Percentiles rank a stretch among this genome's conserved stretches.
Evolutionary conservation across 2,113 vertebrate species (phyloP).

Genomic region (Pseudopodoces humilis): DNA sequence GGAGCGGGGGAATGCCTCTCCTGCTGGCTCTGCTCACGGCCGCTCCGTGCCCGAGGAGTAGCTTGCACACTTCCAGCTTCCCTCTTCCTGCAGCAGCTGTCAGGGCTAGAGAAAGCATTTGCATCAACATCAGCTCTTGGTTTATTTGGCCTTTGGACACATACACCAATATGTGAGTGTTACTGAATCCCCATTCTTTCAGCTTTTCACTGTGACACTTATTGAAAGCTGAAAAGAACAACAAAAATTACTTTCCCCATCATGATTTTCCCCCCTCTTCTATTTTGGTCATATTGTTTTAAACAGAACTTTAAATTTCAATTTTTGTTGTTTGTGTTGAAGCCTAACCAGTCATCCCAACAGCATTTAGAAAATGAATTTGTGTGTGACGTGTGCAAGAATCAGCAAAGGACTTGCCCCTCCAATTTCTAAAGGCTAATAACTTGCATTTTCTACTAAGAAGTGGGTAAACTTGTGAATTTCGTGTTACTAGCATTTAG

Average conservation of each 20-base stretch:
- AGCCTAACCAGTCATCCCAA: background rate
- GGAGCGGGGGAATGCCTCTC: slow-evolving; percentile 84
- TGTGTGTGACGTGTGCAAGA: background rate
- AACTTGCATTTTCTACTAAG: background rate
- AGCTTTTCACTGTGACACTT: background rate
- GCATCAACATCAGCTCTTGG: background rate
- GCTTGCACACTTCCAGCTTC: slow-evolving; percentile 87
- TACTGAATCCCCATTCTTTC: background rate
- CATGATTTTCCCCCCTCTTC: background rate
- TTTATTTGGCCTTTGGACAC: background rate
- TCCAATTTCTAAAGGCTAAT: background rate
- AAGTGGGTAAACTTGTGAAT: background rate
- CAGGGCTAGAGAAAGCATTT: slow-evolving; percentile 75
- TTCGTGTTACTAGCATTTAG: background rate
- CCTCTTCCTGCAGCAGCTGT: slow-evolving; percentile 92
- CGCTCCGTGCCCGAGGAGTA: slow-evolving; percentile 82
- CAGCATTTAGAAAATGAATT: background rate
- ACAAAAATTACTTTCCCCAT: background rate
- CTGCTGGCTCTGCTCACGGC: slow-evolving; percentile 84
- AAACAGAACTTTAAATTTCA: background rate
- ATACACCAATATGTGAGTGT: accelerated
- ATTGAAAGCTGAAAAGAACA: background rate
- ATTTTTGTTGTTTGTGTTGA: background rate
- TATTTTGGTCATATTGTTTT: background rate
- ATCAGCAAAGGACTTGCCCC: background rate